Evolutionary conservation across 2,113 vertebrate species (phyloP), one percentile per base, ranked within the genome.

Genomic region (Thalassoma bifasciatum): DNA sequence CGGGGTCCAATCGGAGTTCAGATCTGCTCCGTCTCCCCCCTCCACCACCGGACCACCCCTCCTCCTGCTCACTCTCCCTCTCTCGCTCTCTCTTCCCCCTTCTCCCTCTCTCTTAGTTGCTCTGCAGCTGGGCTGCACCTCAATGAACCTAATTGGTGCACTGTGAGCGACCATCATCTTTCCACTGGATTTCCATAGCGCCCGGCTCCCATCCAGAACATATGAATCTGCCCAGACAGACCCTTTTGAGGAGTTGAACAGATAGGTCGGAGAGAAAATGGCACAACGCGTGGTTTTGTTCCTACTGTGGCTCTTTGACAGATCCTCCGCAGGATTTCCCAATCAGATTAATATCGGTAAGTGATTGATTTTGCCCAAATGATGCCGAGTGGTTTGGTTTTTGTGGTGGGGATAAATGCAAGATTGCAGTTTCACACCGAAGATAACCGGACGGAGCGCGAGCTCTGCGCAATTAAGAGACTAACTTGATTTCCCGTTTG

Each of bases 261-360:
- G 84, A 93, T 83, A 92, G 89, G 92, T 92, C 92, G 93, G 91
- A 88, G 94, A 95, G n/a, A 95, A 40, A 93, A 99, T 98, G 97
- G 95, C 96, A 94, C 96, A 94, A 79, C 93, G 88, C 90, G 82
- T 92, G 92, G 82, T 96, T 92, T 91, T 95, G 87, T 82, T 97
- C 82, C 91, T 98, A 83, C 93, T 95, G 87, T 95, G 95, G 94
- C 93, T 98, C 88, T 93, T 94, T 86, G 95, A 94, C 74, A 92
- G 91, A 88, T 95, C 96, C 69, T 91, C 91, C 79, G 96, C 94
- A 51, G 98, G 95, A 78, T 97, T 99, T 89, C 98, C 98, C 58
- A 98, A 97, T 92, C 98, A 97, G 94, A 98, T 98, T 82, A 98
- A 97, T 84, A 98, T 99, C 89, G 97, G 98, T 98, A 94, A 97